Evolutionary conservation across 2,797 vertebrate genomes (phyloP), one percentile per base, ranked within the genome.

Genomic region (Denticeps clupeoides): DNA sequence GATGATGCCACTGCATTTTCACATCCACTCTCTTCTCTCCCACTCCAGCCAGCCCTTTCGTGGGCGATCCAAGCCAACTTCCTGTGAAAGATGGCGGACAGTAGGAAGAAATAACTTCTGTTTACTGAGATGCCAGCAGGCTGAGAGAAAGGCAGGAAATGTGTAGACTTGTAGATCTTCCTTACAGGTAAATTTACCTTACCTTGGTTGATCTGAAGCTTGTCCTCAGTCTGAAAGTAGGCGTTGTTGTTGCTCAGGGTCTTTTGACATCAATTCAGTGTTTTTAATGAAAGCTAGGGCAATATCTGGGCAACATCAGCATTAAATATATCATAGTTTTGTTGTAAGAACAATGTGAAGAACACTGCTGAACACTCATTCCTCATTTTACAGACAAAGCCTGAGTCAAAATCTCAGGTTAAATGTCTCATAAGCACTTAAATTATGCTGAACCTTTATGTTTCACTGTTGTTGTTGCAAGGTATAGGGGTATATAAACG

Each of bases 21-120:
- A 43, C 15, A 31, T 4, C 49, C 8, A 9, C 11, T 45, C 21
- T 40, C 7, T 29, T 35, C 35, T 27, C 7, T 53, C 44, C 5
- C 48, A 58, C 43, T 61, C 7, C 62, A 90, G 89, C 82, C 2
- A 63, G 70, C 63, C 87, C 83, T 1, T 85, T 86, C 64, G 46
- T 76, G 55, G 88, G 90, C 2, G 89, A 91, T 50, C 87, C 87
- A 18, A 78, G 70, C 62, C 86, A 89, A 64, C 76, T 87, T 16
- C 74, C 83, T 15, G 71, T 79, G 7, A 87, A 85, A 62, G 81
- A 87, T 1, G 70, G 73, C 45, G 61, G 65, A 27, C 64, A 67
- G 15, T n/a, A n/a, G 57, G 71, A 0, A 44, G 73, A 15, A 68
- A 58, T 19, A 65, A 52, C 21, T 56, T 46, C 13, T 50, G 28